Evolutionary conservation across 2,797 vertebrate species (phyloP).

Genomic region (Muraenolepis orangiensis): DNA sequence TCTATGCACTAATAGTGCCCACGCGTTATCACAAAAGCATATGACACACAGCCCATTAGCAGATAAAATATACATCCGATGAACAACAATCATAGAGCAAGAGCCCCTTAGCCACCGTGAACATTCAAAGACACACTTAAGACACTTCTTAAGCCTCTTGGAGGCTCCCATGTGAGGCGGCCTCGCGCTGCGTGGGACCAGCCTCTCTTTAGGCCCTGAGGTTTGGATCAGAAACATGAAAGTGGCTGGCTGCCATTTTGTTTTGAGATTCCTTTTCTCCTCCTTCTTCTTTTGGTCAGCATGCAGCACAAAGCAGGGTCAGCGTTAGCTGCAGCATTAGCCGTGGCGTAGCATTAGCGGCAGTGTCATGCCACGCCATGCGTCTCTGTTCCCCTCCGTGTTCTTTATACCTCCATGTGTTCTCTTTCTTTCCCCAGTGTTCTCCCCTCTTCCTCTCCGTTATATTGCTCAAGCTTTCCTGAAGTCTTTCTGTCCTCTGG

Average conservation of each 20-base stretch:
- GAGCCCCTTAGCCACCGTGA: background rate
- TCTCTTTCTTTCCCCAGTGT: no score
- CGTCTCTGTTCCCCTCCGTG: no score
- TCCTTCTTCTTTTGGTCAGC: conserved; percentile 9
- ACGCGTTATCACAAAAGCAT: background rate
- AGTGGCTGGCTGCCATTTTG: conserved; percentile 24
- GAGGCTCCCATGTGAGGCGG: background rate
- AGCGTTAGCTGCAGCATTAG: conserved; percentile 14
- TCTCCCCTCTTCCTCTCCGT: background rate
- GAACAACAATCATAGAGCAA: background rate
- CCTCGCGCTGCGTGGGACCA: background rate
- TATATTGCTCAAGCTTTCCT: background rate
- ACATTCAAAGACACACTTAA: background rate
- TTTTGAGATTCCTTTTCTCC: background rate
- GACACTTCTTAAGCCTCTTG: background rate
- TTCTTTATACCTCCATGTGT: no score
- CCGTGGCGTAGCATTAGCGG: background rate
- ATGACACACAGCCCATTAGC: background rate
- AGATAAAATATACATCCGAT: background rate
- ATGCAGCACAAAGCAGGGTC: conserved; percentile 14
- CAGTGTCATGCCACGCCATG: background rate
- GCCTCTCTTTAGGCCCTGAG: conserved; percentile 4
- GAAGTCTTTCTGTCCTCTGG: conserved; percentile 25
- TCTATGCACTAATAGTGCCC: background rate
- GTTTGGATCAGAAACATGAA: conserved; percentile 13